These are phyloP conservation scores for Xylocampa areola DNA, from an alignment of 2,888 invertebrate species.

Conservation along the genomic window DNA sequence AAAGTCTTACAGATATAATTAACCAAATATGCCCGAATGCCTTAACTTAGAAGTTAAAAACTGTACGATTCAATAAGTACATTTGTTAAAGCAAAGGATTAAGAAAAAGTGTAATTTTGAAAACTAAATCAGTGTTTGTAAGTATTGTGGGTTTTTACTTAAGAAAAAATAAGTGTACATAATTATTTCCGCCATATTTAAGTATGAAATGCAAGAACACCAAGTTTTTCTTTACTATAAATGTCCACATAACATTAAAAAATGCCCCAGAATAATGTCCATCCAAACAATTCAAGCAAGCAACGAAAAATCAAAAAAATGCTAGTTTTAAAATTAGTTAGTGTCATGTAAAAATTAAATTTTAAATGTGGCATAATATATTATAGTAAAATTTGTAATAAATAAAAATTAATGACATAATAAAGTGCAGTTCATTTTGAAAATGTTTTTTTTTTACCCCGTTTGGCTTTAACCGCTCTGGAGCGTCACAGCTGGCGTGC, in stretches of 20 bases:
- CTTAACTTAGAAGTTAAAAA: constrained; percentile 42
- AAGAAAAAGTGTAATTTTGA: constrained; percentile 2
- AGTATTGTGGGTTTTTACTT: too few species aligned
- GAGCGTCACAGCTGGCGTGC: too few species aligned
- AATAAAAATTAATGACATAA: constrained; percentile 51
- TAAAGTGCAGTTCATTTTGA: constrained; percentile 57
- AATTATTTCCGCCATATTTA: too few species aligned
- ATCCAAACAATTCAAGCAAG: constrained; percentile 51
- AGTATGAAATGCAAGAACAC: too few species aligned
- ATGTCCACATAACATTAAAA: not conserved
- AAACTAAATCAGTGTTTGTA: not conserved
- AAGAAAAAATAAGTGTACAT: too few species aligned
- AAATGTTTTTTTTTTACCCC: constrained; percentile 12
- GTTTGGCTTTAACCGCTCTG: too few species aligned
- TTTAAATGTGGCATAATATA: constrained; percentile 51
- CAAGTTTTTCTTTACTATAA: not conserved
- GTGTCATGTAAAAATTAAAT: constrained; percentile 48
- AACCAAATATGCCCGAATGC: too few species aligned
- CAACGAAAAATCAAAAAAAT: constrained; percentile 47
- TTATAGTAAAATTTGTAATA: constrained; percentile 56
- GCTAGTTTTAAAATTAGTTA: constrained; percentile 42
- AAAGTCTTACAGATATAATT: too few species aligned
- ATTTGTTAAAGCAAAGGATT: constrained; percentile 33
- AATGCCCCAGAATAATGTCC: constrained; percentile 24
- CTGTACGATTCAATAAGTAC: constrained; percentile 24